Evolutionary conservation across 2,888 invertebrate genomes (phyloP), one percentile per base, ranked within the genome.

Genomic region (Isoperla grammatica): DNA sequence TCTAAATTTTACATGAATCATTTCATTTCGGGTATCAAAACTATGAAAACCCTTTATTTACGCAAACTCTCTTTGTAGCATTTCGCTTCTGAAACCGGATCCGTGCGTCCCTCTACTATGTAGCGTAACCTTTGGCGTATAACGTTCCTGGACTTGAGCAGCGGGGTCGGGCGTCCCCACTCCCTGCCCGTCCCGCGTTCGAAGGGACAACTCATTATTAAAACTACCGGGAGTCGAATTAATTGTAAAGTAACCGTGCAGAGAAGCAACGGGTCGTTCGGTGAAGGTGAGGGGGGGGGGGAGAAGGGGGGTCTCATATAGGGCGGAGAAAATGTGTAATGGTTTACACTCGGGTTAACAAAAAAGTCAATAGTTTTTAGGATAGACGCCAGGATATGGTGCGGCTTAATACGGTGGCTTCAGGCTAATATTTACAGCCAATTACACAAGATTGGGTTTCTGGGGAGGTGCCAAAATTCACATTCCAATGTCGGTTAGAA

Each of bases 391-490:
- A 29, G 35, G n/a, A 35, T 13, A 8, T 17, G n/a, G 22, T 15
- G 29, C 5, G 1, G 56, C 29, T 5, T 39, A 43, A 20, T 23
- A 23, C n/a, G 20, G 9, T 13, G 17, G 43, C 40, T 15, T 39
- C 37, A 50, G 56, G 54, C 45, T 59, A 56, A 62, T 62, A 62
- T 62, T 62, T 59, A 62, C 62, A 58, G 59, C 56, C 59, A 62
- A 59, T 59, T 62, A 62, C 62, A 56, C 60, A 59, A 61, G 59
- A 59, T 59, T 62, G 56, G 59, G 19, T 45, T 53, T 50, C 54
- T 61, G 57, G 61, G 50, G 20, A 57, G 57, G 57, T 61, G 57
- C 57, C 61, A 61, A 57, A 61, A 54, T 54, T 61, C 53, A 57
- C 57, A 54, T 23, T 37, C 60, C 40, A 15, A 48, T 60, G 60